Evolutionary conservation across 2,113 vertebrate genomes (phyloP), one percentile per base, ranked within the genome.

Genomic region (Dolichotis patagonum): DNA sequence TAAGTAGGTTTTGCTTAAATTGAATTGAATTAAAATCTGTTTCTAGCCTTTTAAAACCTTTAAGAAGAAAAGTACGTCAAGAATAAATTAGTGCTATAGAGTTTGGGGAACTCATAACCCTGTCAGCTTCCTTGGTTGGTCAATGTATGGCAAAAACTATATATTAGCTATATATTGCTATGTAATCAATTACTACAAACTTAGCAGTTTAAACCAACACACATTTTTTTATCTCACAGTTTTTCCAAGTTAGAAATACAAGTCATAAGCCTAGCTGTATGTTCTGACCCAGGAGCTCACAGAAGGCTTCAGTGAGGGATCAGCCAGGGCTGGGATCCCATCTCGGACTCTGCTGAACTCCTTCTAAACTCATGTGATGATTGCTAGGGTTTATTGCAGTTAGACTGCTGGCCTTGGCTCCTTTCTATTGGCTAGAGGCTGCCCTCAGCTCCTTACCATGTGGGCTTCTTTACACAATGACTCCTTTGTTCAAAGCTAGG

Each of bases 1-100:
- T 92, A 54, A 90, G 26, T 41, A 95, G 52, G 43, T 22, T n/a
- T 62, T 60, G 26, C 65, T 69, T 86, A 63, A 93, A 87, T 32
- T 73, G 11, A 84, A 85, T 35, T 71, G 30, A 81, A 93, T 78
- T 95, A 54, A 82, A 88, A 86, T 78, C 30, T 22, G 12, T 84
- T 94, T 89, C 22, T 58, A 75, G 67, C 28, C 60, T 91, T 96
- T 82, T 81, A 85, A 96, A 88, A 88, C 77, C 13, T 90, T 90
- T 81, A 7, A 60, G 77, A 63, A 85, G 35, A 32, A 63, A 83
- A 84, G 9, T 30, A 32, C n/a, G 52, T 82, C 84, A 67, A 85
- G 54, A 88, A 90, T 82, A 96, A 93, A 75, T 88, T 91, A 94
- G 19, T 67, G 8, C 16, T 38, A 75, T 60, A 32, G 17, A n/a